Base-by-base conservation (phyloP, 2,113 vertebrate species). In the Coracopsis vasa region DNA sequence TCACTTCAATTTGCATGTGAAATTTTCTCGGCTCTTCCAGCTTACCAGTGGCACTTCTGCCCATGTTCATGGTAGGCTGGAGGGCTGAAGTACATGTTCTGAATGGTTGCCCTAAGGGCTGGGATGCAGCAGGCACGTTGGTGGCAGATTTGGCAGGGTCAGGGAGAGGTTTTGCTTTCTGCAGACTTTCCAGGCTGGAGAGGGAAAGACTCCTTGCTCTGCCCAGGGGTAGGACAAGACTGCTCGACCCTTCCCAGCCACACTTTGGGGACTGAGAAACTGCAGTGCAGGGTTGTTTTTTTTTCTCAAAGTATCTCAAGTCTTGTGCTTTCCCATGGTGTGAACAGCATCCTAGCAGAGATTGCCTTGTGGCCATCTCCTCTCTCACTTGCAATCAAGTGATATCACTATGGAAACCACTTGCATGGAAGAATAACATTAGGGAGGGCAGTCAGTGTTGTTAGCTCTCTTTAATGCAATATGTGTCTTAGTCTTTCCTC, bases 391-490 rank as follows among this genome's bases (percentile, higher is more conserved):
- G 88, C 94, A 91, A 82, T 97, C 88, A 84, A 79, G 70, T 29
- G 2, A 94, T 83, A 92, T 97, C 94, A 87, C 96, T 96, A 97
- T 97, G 95, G 96, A 96, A 96, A 97, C 95, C 13, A 20, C 73
- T 94, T 87, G 84, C 86, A 94, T 84, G 88, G 83, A 96, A 91
- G 86, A 94, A 96, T 69, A 95, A 94, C 86, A 92, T 91, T 94
- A 96, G 88, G 83, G 70, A 91, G 92, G 58, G 74, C 92, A 91
- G 83, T 62, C 65, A 77, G 78, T 61, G 87, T 84, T 88, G 74
- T 94, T 96, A 93, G 86, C 73, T 94, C 78, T 85, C 86, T 80
- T 90, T 89, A 95, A 95, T 87, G 94, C 80, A 93, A 48, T 92
- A 86, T 60, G 33, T 72, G 91, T 87, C 91, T 93, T 84, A 94